Base-by-base conservation (phyloP, 2,113 vertebrate species). In the Chionomys nivalis region DNA sequence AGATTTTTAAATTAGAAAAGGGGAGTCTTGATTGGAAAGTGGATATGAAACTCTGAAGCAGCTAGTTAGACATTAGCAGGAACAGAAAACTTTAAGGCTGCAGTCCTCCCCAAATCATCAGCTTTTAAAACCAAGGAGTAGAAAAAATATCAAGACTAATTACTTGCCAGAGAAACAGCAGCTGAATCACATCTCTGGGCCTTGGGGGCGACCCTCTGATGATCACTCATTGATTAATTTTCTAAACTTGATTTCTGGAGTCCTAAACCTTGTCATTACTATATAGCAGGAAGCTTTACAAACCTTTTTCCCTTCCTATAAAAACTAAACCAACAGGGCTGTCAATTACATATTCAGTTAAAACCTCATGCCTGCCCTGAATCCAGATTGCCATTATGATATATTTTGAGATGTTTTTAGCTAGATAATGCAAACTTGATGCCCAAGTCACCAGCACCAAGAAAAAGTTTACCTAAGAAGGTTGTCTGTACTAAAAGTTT, bases 1-100 rank as follows among this genome's bases (percentile, higher is more conserved):
- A 49, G 70, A 94, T 86, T 96, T 89, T n/a, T 88, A 58, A 94
- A 77, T 49, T 10, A 63, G 19, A 86, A 90, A 26, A 36, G n/a
- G 72, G 10, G 52, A 88, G 49, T 68, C 13, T 85, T 91, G 42
- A 94, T 58, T 68, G 63, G 19, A 93, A 26, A 39, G 28, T 81
- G 7, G 33, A 68, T 39, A 49, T 36, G 5, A 8, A 10, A 89
- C 5, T 73, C 4, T 47, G 39, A 68, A 33, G 47, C 42, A 47
- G 28, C 39, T 86, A 44, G 5, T 28, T 83, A 61, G 11, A 39
- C 11, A 81, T 14, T 63, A 55, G 36, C 36, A 63, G 17, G 44
- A 44, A 21, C 47, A 66, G 63, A 49, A 13, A 47, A n/a, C 39
- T 17, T 44, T 21, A 70, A 31, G 44, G 42, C 42, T 36, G 65